phyloP scores from a whole-genome alignment of 2,113 vertebrate species.

The Tricholaema leucomelas region DNA sequence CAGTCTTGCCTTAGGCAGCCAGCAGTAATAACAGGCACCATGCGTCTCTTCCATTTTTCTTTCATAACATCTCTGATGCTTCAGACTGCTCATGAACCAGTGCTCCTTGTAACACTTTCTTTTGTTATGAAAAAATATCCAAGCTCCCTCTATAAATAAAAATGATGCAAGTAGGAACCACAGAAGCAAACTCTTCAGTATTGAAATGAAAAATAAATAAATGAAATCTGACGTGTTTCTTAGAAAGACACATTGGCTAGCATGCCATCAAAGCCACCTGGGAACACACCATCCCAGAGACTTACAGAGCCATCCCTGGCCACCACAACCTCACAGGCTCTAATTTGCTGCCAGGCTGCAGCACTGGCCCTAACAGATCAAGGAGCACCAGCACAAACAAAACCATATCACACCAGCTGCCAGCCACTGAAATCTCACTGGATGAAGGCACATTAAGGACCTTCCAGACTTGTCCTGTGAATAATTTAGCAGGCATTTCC shows the following conservation, averaged over 20 bases:
- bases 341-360: background rate
- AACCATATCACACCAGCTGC: background rate
- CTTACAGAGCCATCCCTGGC: background rate
- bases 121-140: background rate
- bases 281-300: background rate
- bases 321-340: accelerated
- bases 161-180: background rate
- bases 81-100: background rate
- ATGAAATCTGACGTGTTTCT: background rate
- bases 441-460: background rate
- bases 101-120: background rate
- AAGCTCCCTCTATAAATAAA: background rate
- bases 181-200: background rate
- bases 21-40: accelerated
- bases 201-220: background rate
- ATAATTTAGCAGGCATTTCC: background rate
- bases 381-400: background rate
- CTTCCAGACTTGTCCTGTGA: background rate
- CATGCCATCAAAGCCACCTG: background rate
- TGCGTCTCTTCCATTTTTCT: background rate
- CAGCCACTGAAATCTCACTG: background rate
- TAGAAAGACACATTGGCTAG: background rate
- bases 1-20: background rate
- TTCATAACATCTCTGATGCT: background rate
- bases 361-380: background rate